These are phyloP conservation scores for Pontoporia blainvillei DNA, from an alignment of 2,113 vertebrate genomes.

Conservation along the genomic window DNA sequence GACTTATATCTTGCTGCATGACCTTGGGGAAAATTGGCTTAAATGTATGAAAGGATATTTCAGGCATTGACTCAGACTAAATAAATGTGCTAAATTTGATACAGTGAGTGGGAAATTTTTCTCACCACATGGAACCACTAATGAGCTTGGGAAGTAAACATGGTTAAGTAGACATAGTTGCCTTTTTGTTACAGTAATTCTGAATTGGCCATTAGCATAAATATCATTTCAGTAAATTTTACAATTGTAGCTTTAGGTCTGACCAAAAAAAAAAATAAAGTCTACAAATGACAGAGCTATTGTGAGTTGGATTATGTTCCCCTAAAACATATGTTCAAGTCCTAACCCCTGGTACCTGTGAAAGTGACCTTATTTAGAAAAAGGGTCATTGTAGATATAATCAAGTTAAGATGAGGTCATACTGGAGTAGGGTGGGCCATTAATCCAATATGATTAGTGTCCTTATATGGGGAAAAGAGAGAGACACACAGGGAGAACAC, in stretches of 20 bases:
- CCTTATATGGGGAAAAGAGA: neutral
- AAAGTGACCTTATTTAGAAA: conserved; percentile 13
- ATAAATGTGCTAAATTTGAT: conserved; percentile 75
- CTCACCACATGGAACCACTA: conserved; percentile 63
- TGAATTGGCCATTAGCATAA: conserved; percentile 46
- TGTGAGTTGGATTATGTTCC: neutral
- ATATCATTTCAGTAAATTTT: conserved; percentile 47
- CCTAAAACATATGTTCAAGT: neutral
- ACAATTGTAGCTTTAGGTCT: conserved; percentile 9
- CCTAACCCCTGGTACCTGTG: neutral
- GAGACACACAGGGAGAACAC: neutral
- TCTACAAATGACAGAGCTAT: neutral
- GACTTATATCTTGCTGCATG: conserved; percentile 51
- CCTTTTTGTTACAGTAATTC: conserved; percentile 61
- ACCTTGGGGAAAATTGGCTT: conserved; percentile 70
- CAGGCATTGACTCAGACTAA: conserved; percentile 65
- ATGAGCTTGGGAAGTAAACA: conserved; percentile 70
- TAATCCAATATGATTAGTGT: neutral
- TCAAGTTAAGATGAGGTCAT: neutral
- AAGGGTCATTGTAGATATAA: neutral
- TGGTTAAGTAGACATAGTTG: conserved; percentile 67
- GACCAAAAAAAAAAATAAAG: neutral
- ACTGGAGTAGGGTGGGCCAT: neutral
- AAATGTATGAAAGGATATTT: conserved; percentile 66
- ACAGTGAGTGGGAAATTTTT: conserved; percentile 67